Conservation (phyloP, 2,113 vertebrate species). For the Physeter macrocephalus region DNA sequence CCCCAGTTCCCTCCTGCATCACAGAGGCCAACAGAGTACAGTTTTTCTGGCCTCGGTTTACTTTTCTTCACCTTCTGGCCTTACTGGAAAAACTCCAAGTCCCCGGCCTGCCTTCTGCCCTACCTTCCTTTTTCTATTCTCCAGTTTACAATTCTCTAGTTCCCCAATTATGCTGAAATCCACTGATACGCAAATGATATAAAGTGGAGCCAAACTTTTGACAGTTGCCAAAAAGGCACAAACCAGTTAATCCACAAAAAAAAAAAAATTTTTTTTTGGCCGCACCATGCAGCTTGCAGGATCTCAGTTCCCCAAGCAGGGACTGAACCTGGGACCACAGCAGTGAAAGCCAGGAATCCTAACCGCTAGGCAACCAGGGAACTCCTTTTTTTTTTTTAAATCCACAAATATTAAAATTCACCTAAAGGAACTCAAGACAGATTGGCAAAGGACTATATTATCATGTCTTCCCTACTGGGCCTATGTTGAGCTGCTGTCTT, state of each 20-base stretch:
- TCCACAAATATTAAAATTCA: slow-evolving; percentile 12
- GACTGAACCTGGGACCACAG: background rate
- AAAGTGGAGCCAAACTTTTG: background rate
- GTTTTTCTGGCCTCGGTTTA: background rate
- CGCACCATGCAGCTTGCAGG: background rate
- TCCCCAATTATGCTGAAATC: background rate
- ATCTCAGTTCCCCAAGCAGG: background rate
- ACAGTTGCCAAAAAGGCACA: background rate
- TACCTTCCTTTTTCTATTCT: background rate
- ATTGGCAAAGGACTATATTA: background rate
- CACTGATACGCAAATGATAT: background rate
- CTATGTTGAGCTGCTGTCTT: background rate
- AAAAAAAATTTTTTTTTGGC: background rate
- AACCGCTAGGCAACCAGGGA: background rate
- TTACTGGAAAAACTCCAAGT: background rate
- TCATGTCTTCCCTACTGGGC: background rate
- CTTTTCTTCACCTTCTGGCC: background rate
- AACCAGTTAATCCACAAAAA: background rate
- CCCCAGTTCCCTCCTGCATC: background rate
- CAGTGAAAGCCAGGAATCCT: background rate
- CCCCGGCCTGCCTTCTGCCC: background rate
- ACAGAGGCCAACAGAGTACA: background rate
- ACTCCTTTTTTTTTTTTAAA: background rate
- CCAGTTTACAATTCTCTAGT: background rate
- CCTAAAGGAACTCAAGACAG: background rate